A percentile compares a stretch with the other conserved stretches of the same genome.
phyloP scores from a whole-genome alignment of 1,140 invertebrate genomes.

The Acyrthosiphon pisum region DNA sequence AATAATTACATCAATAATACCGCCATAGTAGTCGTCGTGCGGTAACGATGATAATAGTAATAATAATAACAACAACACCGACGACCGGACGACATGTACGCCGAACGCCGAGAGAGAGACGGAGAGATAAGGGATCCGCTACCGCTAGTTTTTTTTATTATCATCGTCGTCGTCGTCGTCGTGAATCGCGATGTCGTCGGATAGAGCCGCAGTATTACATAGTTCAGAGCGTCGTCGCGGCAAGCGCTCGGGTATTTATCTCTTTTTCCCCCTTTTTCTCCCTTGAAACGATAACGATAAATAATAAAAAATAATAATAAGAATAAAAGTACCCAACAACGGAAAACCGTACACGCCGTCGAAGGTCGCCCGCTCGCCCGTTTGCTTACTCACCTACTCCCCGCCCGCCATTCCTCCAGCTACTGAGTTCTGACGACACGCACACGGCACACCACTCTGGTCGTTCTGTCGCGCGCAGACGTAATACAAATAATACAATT shows the following conservation, averaged over 20 bases:
- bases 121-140: not conserved
- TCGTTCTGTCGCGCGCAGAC: not conserved
- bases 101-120: not conserved
- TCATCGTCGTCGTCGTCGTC: not conserved
- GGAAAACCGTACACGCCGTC: too few relatives aligned
- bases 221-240: slow-evolving; percentile 36
- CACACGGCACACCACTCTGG: too few relatives aligned
- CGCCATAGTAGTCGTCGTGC: not conserved
- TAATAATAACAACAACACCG: not conserved
- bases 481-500: slow-evolving; percentile 11
- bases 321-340: not conserved
- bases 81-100: not conserved
- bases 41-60: not conserved
- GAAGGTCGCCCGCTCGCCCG: not conserved
- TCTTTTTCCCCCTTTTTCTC: slow-evolving; percentile 32
- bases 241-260: slow-evolving; percentile 39
- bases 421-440: not conserved
- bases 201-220: not conserved
- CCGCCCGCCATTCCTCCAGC: not conserved
- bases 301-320: not conserved
- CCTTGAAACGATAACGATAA: slow-evolving; percentile 37
- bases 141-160: slow-evolving; percentile 2
- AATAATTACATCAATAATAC: not conserved
- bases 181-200: not conserved
- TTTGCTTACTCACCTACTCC: too few relatives aligned